phyloP scores from a whole-genome alignment of 2,888 invertebrate species.

The Reticulitermes lucifugus region DNA sequence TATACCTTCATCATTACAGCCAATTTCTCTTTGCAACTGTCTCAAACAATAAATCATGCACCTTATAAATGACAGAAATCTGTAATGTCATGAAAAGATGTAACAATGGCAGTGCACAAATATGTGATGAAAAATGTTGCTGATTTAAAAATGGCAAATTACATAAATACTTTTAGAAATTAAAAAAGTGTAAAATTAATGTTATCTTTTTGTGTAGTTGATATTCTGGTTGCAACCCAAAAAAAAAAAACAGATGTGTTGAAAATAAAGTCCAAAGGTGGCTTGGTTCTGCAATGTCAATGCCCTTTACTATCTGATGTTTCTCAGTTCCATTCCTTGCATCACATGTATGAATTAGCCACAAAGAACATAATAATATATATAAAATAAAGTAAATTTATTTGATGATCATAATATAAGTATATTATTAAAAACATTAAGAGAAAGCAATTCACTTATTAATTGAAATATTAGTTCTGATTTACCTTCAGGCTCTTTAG shows the following conservation, averaged over 20 bases:
- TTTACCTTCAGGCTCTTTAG: slow-evolving; percentile 91
- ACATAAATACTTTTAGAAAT: slow-evolving; percentile 12
- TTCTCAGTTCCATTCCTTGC: slow-evolving; percentile 30
- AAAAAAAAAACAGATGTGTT: not conserved
- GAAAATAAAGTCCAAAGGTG: not conserved
- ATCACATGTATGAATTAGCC: slow-evolving; percentile 18
- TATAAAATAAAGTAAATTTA: slow-evolving; percentile 31
- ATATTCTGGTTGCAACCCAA: not conserved
- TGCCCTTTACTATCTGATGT: not conserved
- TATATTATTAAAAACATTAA: slow-evolving; percentile 7
- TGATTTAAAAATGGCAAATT: slow-evolving; percentile 15
- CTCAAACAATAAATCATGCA: not conserved
- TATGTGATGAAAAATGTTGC: slow-evolving; percentile 15
- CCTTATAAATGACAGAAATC: too few relatives aligned
- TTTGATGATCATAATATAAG: slow-evolving; percentile 37
- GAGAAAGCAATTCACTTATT: slow-evolving; percentile 46
- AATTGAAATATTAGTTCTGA: slow-evolving; percentile 50
- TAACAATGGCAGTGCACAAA: slow-evolving; percentile 37
- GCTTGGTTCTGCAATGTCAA: not conserved
- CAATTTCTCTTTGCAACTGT: not conserved
- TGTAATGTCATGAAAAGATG: not conserved
- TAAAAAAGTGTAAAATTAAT: slow-evolving; percentile 13
- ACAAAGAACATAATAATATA: not conserved
- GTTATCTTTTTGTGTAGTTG: not conserved
- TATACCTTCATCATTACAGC: not conserved